These are phyloP conservation scores for Sebastes cheni DNA, from an alignment of 2,797 vertebrate species.

Conservation along the genomic window DNA sequence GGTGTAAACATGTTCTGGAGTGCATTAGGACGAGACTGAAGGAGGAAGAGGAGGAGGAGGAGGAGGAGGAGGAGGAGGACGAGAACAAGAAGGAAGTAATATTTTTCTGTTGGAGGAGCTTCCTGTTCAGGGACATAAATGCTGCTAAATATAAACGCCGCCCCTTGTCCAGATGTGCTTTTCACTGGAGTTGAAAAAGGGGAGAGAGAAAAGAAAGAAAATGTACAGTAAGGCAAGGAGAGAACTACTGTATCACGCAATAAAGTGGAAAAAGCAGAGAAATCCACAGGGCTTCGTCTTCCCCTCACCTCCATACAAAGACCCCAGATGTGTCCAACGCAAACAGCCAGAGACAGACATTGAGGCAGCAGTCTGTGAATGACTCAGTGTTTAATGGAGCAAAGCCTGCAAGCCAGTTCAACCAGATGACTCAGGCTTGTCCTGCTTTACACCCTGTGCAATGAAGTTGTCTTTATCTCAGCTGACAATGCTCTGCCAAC, in stretches of 20 bases:
- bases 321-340: not conserved
- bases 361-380: slow-evolving; percentile 13
- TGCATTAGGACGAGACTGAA: slow-evolving; percentile 58
- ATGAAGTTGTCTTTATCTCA: slow-evolving; percentile 11
- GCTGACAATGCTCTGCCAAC: not conserved
- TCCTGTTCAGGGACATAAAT: slow-evolving; percentile 77
- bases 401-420: not conserved
- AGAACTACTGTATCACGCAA: not conserved
- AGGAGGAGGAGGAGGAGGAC: slow-evolving; percentile 42
- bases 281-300: not conserved
- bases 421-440: slow-evolving; percentile 5
- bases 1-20: slow-evolving; percentile 73
- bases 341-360: not conserved
- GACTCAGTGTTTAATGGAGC: slow-evolving; percentile 16
- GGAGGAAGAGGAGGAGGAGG: slow-evolving; percentile 42
- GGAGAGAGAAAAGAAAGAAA: slow-evolving; percentile 22
- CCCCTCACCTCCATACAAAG: not conserved
- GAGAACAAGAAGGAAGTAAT: slow-evolving; percentile 54
- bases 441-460: slow-evolving; percentile 18
- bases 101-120: slow-evolving; percentile 72
- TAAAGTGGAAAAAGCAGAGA: slow-evolving; percentile 13
- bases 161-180: slow-evolving; percentile 76
- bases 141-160: slow-evolving; percentile 83
- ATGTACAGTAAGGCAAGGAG: not conserved
- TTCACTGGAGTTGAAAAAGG: slow-evolving; percentile 55